A percentile compares a stretch with the other conserved stretches of the same genome.
Evolutionary conservation across 2,113 vertebrate species (phyloP).

Genomic region (Pelmatolapia mariae): DNA sequence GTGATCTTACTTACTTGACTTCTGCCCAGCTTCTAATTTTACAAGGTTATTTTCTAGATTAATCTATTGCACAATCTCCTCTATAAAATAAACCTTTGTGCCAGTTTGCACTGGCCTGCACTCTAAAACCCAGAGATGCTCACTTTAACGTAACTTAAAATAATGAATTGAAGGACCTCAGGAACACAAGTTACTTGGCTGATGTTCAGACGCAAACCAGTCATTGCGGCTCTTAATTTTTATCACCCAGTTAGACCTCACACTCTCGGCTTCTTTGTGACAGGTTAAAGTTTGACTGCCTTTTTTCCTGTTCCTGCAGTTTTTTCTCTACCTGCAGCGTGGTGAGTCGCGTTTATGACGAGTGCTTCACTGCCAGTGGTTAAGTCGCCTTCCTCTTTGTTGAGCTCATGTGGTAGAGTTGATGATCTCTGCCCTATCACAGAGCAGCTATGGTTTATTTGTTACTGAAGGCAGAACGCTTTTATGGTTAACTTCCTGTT

Average conservation of each 20-base stretch:
- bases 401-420: conserved; percentile 1
- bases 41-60: background rate
- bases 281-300: background rate
- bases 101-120: background rate
- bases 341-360: background rate
- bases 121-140: background rate
- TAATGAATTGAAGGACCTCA: background rate
- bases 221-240: background rate
- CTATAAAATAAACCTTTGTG: background rate
- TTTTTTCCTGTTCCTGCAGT: background rate
- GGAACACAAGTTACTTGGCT: background rate
- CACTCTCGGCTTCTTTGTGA: background rate
- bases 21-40: background rate
- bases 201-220: background rate
- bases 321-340: background rate
- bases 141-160: background rate
- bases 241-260: background rate
- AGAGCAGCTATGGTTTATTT: background rate
- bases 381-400: conserved; percentile 36
- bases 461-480: background rate
- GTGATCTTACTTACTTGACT: background rate
- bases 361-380: background rate
- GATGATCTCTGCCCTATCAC: background rate
- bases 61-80: background rate
- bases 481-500: conserved; percentile 51